These are phyloP conservation scores for Lichenostomus cassidix DNA, from an alignment of 2,113 vertebrate genomes.

Conservation along the genomic window DNA sequence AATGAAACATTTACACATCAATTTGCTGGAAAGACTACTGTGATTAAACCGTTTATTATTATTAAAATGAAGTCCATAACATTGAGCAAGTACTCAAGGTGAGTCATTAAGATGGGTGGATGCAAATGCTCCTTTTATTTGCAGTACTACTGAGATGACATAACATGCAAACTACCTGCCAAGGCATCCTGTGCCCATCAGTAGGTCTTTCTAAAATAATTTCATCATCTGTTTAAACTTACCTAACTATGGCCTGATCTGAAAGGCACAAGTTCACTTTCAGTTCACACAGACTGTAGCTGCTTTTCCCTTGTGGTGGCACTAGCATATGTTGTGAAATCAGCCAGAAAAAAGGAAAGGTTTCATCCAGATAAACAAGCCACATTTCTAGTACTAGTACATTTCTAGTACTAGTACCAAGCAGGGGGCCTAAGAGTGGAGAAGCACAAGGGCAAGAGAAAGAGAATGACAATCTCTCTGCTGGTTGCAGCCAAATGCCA, in stretches of 20 bases:
- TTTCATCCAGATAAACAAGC: neutral
- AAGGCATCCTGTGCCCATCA: neutral
- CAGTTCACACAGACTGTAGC: neutral
- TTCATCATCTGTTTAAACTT: neutral
- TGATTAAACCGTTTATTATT: neutral
- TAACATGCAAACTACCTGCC: neutral
- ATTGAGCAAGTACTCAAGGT: neutral
- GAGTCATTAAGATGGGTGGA: neutral
- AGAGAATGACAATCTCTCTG: neutral
- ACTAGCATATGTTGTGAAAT: neutral
- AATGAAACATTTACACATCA: conserved; percentile 15
- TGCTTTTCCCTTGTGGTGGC: neutral
- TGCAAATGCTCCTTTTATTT: neutral
- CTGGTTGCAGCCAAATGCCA: neutral
- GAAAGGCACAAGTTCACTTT: neutral
- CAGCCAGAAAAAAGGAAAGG: neutral
- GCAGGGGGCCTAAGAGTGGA: accelerated
- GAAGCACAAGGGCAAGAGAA: neutral
- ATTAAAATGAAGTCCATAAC: conserved; percentile 8
- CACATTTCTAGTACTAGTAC: neutral
- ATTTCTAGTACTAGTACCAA: neutral
- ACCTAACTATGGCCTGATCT: neutral
- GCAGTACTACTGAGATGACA: neutral
- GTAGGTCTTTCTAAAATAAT: neutral
- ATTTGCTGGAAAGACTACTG: neutral